A percentile compares a stretch with the other conserved stretches of the same genome.
phyloP scores from a whole-genome alignment of 2,888 invertebrate genomes.

The Parnassius smintheus region DNA sequence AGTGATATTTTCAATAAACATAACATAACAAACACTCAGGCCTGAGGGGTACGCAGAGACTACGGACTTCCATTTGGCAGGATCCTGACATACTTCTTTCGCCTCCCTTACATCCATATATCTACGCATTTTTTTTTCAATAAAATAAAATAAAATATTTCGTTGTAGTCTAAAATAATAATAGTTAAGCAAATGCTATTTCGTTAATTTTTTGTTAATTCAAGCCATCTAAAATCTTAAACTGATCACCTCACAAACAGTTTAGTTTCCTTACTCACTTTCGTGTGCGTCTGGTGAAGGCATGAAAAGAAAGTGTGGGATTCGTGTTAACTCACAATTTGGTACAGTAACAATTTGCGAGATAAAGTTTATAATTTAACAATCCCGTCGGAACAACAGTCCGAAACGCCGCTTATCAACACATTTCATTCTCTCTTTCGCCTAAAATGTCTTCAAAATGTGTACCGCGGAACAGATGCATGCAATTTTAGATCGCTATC shows the following conservation, averaged over 20 bases:
- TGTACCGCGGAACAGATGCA: constrained; percentile 35
- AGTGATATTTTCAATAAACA: too few relatives aligned
- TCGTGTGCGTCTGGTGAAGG: neutral
- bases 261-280: neutral
- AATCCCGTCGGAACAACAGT: constrained; percentile 51
- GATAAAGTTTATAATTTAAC: constrained; percentile 57
- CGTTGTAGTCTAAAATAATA: too few relatives aligned
- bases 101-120: too few relatives aligned
- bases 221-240: neutral
- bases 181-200: neutral
- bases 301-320: constrained; percentile 35
- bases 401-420: constrained; percentile 50
- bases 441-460: constrained; percentile 46
- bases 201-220: neutral
- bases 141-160: too few relatives aligned
- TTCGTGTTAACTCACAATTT: constrained; percentile 57
- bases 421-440: constrained; percentile 45
- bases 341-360: constrained; percentile 50
- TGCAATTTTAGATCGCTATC: constrained; percentile 25
- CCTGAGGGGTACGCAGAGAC: too few relatives aligned
- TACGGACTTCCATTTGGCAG: too few relatives aligned
- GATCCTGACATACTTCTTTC: too few relatives aligned
- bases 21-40: too few relatives aligned
- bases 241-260: neutral
- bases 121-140: too few relatives aligned